These are phyloP conservation scores for Hypomesus transpacificus DNA, from an alignment of 2,113 vertebrate genomes.

Conservation along the genomic window DNA sequence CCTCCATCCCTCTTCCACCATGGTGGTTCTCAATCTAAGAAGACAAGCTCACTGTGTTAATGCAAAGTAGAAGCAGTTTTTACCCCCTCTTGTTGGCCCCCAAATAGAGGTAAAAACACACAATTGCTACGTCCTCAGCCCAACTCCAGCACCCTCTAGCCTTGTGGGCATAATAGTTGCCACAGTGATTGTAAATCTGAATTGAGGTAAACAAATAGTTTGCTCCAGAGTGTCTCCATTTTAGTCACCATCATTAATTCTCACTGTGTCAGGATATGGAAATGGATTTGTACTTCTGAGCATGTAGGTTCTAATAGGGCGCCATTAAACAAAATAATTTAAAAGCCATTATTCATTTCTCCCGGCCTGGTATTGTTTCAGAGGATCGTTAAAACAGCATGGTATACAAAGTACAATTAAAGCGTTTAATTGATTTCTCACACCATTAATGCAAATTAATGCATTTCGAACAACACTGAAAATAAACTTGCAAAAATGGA, in stretches of 20 bases:
- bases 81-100: not conserved
- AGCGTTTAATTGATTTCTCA: conserved; percentile 50
- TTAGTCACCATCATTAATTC: conserved; percentile 3
- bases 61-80: conserved; percentile 8
- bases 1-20: conserved; percentile 31
- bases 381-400: conserved; percentile 42
- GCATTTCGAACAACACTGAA: conserved; percentile 8
- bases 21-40: conserved; percentile 28
- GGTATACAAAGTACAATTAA: conserved; percentile 39
- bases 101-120: conserved; percentile 11
- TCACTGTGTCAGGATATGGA: conserved; percentile 5
- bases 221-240: conserved; percentile 9
- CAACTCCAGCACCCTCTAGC: not conserved
- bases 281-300: conserved; percentile 5
- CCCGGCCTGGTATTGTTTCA: conserved; percentile 16
- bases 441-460: conserved; percentile 42
- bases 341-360: conserved; percentile 24
- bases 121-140: not conserved
- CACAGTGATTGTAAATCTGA: conserved; percentile 12
- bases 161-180: conserved; percentile 5
- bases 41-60: conserved; percentile 26
- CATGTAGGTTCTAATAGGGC: conserved; percentile 34
- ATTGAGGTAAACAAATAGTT: conserved; percentile 9
- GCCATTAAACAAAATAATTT: conserved; percentile 47
- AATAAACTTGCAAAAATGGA: conserved; percentile 16